A percentile compares a stretch with the other conserved stretches of the same genome.
Conservation (phyloP, 2,797 vertebrate species). For the Pantherophis vulpinus region DNA sequence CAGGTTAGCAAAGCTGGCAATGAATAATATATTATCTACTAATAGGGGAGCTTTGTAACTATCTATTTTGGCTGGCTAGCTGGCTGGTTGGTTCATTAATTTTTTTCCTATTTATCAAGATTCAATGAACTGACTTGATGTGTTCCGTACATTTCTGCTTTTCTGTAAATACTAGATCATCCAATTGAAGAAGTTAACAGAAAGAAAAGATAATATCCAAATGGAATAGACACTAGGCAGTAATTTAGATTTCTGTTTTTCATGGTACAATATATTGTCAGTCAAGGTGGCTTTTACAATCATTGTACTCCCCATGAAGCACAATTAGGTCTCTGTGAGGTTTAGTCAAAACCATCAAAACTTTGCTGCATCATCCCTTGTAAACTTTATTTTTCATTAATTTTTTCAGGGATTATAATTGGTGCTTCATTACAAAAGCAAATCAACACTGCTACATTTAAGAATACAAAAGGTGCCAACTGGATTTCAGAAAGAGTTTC, state of each 20-base stretch:
- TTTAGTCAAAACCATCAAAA: background rate
- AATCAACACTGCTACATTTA: background rate
- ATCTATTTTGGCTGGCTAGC: background rate
- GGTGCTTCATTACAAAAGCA: background rate
- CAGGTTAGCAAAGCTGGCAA: too few relatives aligned
- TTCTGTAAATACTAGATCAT: background rate
- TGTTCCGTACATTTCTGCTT: background rate
- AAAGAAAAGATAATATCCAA: background rate
- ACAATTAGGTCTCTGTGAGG: background rate
- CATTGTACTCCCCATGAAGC: background rate
- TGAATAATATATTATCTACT: too few relatives aligned
- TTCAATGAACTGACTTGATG: conserved; percentile 25
- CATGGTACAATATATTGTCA: background rate
- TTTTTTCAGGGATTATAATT: background rate
- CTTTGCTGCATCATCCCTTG: background rate
- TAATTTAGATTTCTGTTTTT: background rate
- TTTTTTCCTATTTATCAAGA: background rate
- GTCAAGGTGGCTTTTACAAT: background rate
- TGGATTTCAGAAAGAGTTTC: background rate
- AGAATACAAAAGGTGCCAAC: background rate
- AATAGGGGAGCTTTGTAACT: background rate
- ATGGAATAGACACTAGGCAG: background rate
- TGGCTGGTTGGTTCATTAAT: background rate
- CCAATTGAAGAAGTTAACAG: background rate
- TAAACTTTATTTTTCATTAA: background rate